These are phyloP conservation scores for Ceyx melanurus DNA, from an alignment of 2,113 vertebrate species.

Conservation along the genomic window DNA sequence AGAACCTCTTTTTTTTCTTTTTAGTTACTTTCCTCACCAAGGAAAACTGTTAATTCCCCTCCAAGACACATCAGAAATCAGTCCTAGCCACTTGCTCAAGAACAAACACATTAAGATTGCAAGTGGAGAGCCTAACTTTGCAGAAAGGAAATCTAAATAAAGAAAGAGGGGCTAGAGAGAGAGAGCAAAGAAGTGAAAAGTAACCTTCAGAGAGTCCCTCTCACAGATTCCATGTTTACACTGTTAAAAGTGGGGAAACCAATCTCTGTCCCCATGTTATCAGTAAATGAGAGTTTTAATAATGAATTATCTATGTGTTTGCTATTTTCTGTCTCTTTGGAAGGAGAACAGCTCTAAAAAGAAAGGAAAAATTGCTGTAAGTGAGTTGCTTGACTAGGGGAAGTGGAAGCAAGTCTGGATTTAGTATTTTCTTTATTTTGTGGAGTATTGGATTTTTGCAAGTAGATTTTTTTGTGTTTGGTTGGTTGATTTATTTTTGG, in stretches of 20 bases:
- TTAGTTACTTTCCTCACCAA: not conserved
- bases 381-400: not conserved
- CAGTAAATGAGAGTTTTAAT: conserved; percentile 8
- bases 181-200: not conserved
- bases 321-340: not conserved
- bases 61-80: not conserved
- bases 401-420: not conserved
- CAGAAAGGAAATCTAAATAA: not conserved
- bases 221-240: not conserved
- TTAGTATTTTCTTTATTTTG: not conserved
- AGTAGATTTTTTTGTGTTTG: accelerated
- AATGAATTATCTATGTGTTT: not conserved
- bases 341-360: not conserved
- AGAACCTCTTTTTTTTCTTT: not conserved
- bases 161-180: not conserved
- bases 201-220: not conserved
- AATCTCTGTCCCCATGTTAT: not conserved
- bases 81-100: not conserved
- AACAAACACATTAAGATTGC: not conserved
- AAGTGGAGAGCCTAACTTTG: not conserved
- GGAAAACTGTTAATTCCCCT: not conserved
- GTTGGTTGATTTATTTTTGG: not conserved
- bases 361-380: not conserved
- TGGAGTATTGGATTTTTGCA: not conserved
- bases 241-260: not conserved